Evolutionary conservation across 2,797 vertebrate species (phyloP).

Genomic region (Pagetopsis macropterus): DNA sequence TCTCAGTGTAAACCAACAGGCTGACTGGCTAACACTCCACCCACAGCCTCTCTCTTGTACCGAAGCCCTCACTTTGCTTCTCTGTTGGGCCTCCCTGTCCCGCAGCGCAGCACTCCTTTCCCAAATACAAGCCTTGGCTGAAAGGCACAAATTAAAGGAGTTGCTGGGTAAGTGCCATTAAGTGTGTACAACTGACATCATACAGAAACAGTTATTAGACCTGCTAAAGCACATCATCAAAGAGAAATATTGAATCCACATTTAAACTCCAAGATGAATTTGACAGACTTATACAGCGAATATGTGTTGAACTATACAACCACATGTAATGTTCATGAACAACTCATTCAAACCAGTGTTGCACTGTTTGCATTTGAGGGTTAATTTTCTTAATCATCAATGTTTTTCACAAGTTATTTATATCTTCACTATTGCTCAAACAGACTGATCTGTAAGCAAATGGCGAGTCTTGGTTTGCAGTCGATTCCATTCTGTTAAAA

Average conservation of each 20-base stretch:
- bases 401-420: background rate
- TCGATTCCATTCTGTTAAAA: background rate
- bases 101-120: conserved; percentile 78
- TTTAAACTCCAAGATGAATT: background rate
- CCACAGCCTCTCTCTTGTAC: conserved; percentile 80
- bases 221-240: background rate
- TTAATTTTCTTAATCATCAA: background rate
- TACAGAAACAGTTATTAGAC: background rate
- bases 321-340: background rate
- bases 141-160: conserved; percentile 83
- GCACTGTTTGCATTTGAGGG: background rate
- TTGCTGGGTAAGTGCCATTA: conserved; percentile 85
- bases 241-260: background rate
- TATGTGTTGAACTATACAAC: too few species aligned
- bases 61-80: conserved; percentile 85
- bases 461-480: background rate
- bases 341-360: background rate
- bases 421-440: background rate
- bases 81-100: conserved; percentile 86
- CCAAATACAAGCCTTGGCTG: conserved; percentile 79
- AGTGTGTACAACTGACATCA: background rate
- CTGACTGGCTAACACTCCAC: conserved; percentile 78
- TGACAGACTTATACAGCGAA: too few species aligned
- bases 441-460: background rate
- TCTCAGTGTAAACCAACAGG: conserved; percentile 71